These are phyloP conservation scores for Dynastes grantii DNA, from an alignment of 2,888 invertebrate genomes.

Conservation along the genomic window DNA sequence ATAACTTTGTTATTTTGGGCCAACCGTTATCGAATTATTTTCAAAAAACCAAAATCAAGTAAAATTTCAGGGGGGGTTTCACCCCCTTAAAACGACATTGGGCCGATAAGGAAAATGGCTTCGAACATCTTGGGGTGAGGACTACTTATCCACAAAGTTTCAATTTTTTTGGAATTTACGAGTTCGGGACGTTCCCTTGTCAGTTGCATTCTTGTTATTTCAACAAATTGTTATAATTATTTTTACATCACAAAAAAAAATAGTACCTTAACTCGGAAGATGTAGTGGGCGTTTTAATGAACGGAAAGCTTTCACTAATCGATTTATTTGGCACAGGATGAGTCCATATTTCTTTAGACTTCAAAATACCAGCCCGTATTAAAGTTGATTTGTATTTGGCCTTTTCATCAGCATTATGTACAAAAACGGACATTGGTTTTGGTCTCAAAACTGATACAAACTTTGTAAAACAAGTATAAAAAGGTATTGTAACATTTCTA, in stretches of 20 bases:
- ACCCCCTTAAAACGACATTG: too few species aligned
- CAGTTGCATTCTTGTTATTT: too few species aligned
- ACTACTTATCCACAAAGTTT: too few species aligned
- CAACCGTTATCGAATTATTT: too few species aligned
- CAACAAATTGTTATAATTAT: too few species aligned
- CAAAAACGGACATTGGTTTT: slow-evolving; percentile 76
- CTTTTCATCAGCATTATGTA: slow-evolving; percentile 68
- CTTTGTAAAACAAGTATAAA: not conserved
- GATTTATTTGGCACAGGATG: slow-evolving; percentile 64
- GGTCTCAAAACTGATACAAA: slow-evolving; percentile 70
- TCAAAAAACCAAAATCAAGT: too few species aligned
- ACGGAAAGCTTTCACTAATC: slow-evolving; percentile 74
- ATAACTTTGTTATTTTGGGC: too few species aligned
- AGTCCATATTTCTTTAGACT: slow-evolving; percentile 72
- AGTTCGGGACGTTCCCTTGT: too few species aligned
- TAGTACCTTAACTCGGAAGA: slow-evolving; percentile 58
- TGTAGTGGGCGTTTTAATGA: slow-evolving; percentile 75
- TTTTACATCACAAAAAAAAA: not conserved
- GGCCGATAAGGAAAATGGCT: too few species aligned
- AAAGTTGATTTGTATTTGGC: slow-evolving; percentile 70
- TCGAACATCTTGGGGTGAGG: too few species aligned
- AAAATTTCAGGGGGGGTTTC: too few species aligned
- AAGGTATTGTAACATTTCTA: slow-evolving; percentile 45
- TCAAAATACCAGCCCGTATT: slow-evolving; percentile 70
- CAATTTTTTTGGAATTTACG: too few species aligned